Evolutionary conservation across 2,888 invertebrate species (phyloP), one percentile per base, ranked within the genome.

Genomic region (Microchrysa polita): DNA sequence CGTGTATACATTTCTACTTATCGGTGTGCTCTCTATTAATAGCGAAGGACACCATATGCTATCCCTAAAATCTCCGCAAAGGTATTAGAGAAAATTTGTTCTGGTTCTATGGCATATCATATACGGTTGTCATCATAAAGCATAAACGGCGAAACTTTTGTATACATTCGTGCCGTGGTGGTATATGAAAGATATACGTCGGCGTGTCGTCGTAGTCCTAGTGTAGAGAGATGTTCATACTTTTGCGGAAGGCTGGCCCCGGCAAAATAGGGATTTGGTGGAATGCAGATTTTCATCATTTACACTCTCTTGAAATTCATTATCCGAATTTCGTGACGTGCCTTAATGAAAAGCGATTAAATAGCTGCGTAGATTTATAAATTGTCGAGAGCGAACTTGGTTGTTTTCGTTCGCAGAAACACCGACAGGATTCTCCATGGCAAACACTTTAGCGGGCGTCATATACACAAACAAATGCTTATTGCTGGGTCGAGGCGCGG

Each of bases 301-400:
- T 61, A 34, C 72, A 72, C 59, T 60, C 72, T 60, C 53, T 65
- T 72, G 53, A 55, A 75, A 75, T 75, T 75, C 67, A 74, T 75
- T 74, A 74, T 74, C 72, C 73, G 44, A 72, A 16, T 53, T 67
- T 60, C 75, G 75, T 75, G 75, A 75, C 75, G 72, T 67, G 61
- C 74, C 74, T 74, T 75, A 75, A 75, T 75, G 72, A 74, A 75
- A 75, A 59, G 67, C 74, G 75, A 75, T 75, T 75, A 75, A 72
- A 72, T 72, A 72, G 55, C 69, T 34, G 57, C 55, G 55, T 57
- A 57, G 57, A 69, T 69, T 69, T 55, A 69, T 69, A 55, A 40
- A 57, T 69, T 69, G 69, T 22, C 20, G 27, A 40, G 27, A 40
- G 18, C 34, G 42, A 69, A 69, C 57, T 69, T 69, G n/a, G n/a